These are phyloP conservation scores for Coptodon bakossiorum DNA, from an alignment of 2,113 vertebrate genomes.

Conservation along the genomic window DNA sequence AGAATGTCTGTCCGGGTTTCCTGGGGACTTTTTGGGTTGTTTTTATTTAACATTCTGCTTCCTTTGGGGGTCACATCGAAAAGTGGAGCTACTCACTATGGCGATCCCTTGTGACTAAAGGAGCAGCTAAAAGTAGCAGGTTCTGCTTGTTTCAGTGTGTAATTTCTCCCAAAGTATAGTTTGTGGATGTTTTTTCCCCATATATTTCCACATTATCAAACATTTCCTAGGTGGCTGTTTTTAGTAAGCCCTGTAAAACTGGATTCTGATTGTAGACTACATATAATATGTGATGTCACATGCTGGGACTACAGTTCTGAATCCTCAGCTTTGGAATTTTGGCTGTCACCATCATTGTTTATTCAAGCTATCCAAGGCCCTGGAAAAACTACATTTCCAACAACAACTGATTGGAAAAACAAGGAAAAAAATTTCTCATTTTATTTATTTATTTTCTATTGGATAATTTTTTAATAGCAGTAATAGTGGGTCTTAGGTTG, in stretches of 20 bases:
- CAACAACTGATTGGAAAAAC: too few species aligned
- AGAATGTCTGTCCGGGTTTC: not conserved
- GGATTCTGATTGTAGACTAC: not conserved
- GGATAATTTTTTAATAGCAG: too few species aligned
- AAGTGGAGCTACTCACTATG: not conserved
- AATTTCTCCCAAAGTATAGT: not conserved
- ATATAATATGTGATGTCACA: not conserved
- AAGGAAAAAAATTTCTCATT: too few species aligned
- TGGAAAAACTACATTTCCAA: not conserved
- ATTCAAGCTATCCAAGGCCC: not conserved
- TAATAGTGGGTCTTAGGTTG: too few species aligned
- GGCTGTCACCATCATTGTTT: not conserved
- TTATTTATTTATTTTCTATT: too few species aligned
- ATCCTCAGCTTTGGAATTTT: not conserved
- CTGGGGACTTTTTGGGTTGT: not conserved
- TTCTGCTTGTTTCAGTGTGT: not conserved
- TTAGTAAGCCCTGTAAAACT: not conserved
- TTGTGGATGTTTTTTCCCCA: not conserved
- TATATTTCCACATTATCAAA: not conserved
- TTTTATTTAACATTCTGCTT: not conserved
- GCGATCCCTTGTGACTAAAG: not conserved
- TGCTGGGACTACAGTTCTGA: not conserved
- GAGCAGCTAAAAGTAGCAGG: not conserved
- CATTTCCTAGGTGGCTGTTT: not conserved
- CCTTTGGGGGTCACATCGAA: not conserved